These are phyloP conservation scores for Eupeodes luniger DNA, from an alignment of 2,888 invertebrate genomes.

Conservation along the genomic window DNA sequence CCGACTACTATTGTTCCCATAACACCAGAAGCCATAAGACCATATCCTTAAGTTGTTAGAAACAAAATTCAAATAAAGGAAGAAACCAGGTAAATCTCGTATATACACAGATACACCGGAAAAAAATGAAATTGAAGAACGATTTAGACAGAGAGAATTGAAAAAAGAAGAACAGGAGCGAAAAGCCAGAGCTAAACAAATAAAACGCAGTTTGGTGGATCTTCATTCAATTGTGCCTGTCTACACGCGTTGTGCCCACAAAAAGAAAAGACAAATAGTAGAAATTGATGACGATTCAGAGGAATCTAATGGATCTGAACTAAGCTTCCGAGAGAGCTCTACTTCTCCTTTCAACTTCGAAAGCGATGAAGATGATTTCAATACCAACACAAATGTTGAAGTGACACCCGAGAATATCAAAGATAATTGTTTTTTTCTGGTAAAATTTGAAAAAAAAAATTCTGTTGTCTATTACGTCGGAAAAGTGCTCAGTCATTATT, in stretches of 20 bases:
- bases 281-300: constrained; percentile 48
- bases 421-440: constrained; percentile 53
- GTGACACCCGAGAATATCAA: constrained; percentile 46
- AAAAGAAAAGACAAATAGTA: constrained; percentile 45
- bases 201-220: constrained; percentile 50
- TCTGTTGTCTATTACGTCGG: too few species aligned
- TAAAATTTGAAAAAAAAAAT: constrained; percentile 53
- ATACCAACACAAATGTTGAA: constrained; percentile 41
- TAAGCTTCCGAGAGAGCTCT: constrained; percentile 51
- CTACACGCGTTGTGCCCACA: too few species aligned
- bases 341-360: constrained; percentile 51
- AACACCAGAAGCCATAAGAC: constrained; percentile 54
- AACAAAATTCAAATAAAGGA: constrained; percentile 30
- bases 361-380: constrained; percentile 54
- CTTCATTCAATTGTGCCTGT: constrained; percentile 43
- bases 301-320: constrained; percentile 42
- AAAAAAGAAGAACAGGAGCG: constrained; percentile 48
- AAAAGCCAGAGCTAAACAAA: constrained; percentile 41
- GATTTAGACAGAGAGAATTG: constrained; percentile 31
- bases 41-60: constrained; percentile 32
- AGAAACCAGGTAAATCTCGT: neutral
- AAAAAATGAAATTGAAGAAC: constrained; percentile 36
- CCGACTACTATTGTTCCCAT: constrained; percentile 36
- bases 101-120: constrained; percentile 4
- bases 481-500: constrained; percentile 43